These are phyloP conservation scores for Cantharis flavilabris DNA, from an alignment of 2,888 invertebrate species.

Conservation along the genomic window DNA sequence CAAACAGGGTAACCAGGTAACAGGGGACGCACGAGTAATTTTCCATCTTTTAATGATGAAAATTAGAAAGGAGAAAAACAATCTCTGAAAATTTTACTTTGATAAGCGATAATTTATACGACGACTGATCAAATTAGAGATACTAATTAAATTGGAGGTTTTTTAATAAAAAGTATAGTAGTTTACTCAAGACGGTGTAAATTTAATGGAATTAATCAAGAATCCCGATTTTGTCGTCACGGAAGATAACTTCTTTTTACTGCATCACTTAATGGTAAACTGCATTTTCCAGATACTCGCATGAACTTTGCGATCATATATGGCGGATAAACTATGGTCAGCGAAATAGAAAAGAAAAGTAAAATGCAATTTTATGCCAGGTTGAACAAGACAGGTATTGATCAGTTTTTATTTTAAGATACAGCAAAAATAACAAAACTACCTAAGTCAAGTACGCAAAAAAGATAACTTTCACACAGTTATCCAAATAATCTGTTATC, in stretches of 20 bases:
- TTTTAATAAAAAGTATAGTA: not conserved
- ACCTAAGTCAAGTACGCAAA: not conserved
- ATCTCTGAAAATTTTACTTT: not conserved
- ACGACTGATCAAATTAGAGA: not conserved
- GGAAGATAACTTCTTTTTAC: constrained; percentile 19
- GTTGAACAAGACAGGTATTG: constrained; percentile 19
- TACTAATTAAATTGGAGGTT: not conserved
- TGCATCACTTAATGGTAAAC: constrained; percentile 24
- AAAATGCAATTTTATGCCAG: constrained; percentile 35
- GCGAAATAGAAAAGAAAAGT: constrained; percentile 17
- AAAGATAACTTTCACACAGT: not conserved
- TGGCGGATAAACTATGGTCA: constrained; percentile 15
- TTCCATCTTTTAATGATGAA: not conserved
- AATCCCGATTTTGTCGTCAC: constrained; percentile 10
- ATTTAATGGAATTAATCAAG: not conserved
- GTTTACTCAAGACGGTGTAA: not conserved
- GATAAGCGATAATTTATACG: not conserved
- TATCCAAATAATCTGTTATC: not conserved
- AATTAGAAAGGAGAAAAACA: not conserved
- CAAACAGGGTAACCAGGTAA: not conserved
- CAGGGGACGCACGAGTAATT: not conserved
- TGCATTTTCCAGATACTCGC: constrained; percentile 33
- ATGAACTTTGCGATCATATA: constrained; percentile 29
- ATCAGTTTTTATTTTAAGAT: not conserved
- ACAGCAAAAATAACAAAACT: not conserved